phyloP scores from a whole-genome alignment of 2,113 vertebrate genomes.

The Macaca nemestrina region DNA sequence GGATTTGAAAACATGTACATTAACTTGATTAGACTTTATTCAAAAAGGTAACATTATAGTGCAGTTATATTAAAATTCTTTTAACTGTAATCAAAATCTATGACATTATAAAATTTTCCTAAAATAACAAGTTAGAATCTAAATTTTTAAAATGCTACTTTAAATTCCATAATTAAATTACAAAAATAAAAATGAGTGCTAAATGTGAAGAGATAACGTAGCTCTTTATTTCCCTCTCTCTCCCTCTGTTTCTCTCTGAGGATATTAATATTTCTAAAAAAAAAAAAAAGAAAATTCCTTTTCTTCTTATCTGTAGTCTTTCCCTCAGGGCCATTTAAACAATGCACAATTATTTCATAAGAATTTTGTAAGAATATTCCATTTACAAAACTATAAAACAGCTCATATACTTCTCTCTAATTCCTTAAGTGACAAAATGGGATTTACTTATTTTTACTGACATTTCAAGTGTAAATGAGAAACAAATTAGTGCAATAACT shows the following conservation, averaged over 20 bases:
- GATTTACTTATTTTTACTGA: not conserved
- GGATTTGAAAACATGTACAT: slow-evolving; percentile 30
- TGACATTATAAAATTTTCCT: not conserved
- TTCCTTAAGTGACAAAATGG: slow-evolving; percentile 10
- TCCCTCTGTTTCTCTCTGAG: not conserved
- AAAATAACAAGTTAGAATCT: slow-evolving; percentile 4
- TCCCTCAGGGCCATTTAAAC: not conserved
- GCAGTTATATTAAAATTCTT: not conserved
- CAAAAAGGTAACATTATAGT: not conserved
- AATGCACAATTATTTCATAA: slow-evolving; percentile 5
- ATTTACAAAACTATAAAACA: not conserved
- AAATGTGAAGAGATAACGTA: not conserved
- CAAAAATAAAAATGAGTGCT: not conserved
- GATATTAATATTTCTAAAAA: slow-evolving; percentile 6
- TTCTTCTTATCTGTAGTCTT: not conserved
- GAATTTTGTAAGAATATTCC: not conserved
- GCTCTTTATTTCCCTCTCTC: not conserved
- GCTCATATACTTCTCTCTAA: not conserved
- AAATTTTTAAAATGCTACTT: slow-evolving; percentile 23
- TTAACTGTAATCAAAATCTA: slow-evolving; percentile 15
- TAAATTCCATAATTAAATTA: slow-evolving; percentile 3
- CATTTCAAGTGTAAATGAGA: slow-evolving; percentile 17
- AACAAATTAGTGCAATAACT: not conserved
- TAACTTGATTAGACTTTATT: not conserved
- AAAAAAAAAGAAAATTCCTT: not conserved